Percentiles rank a stretch among this genome's conserved stretches.
Evolutionary conservation across 30 jellyfish, hydroid and myxozoan species (phyloP).

Genomic region (Hydractinia echinata): DNA sequence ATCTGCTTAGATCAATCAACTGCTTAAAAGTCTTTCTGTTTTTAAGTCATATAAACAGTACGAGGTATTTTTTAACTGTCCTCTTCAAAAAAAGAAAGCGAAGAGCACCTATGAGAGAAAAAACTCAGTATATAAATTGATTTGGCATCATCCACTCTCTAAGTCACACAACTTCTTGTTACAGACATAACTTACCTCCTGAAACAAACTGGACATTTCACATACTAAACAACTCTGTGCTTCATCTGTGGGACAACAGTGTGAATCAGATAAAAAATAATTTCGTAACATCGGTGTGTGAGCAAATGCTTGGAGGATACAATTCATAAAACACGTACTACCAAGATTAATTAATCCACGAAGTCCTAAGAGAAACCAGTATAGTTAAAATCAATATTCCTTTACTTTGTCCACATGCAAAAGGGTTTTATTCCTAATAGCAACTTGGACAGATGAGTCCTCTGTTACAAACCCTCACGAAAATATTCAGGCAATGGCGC

Average conservation of each 20-base stretch:
- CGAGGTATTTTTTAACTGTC: too few species aligned
- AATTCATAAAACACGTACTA: constrained; percentile 85
- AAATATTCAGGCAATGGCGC: neutral
- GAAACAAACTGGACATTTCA: constrained; percentile 80
- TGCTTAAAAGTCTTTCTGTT: too few species aligned
- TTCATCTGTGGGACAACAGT: constrained; percentile 81
- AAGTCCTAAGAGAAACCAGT: constrained; percentile 35
- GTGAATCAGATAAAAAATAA: constrained; percentile 75
- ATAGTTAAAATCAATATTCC: neutral
- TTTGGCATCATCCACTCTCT: neutral
- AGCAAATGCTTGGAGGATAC: constrained; percentile 75
- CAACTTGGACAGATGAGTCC: neutral
- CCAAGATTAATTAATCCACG: constrained; percentile 88
- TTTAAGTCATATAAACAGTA: too few species aligned
- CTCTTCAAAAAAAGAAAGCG: too few species aligned
- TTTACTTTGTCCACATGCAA: neutral
- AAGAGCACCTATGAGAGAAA: too few species aligned
- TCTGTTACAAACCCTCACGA: neutral
- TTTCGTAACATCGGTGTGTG: constrained; percentile 91
- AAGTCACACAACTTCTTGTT: too few species aligned
- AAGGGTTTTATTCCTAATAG: neutral
- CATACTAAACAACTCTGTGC: constrained; percentile 75
- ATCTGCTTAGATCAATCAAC: too few species aligned
- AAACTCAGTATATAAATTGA: too few species aligned
- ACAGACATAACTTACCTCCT: constrained; percentile 49